Base-by-base conservation (phyloP, 2,888 invertebrate species). In the Gastrophysa polygoni region DNA sequence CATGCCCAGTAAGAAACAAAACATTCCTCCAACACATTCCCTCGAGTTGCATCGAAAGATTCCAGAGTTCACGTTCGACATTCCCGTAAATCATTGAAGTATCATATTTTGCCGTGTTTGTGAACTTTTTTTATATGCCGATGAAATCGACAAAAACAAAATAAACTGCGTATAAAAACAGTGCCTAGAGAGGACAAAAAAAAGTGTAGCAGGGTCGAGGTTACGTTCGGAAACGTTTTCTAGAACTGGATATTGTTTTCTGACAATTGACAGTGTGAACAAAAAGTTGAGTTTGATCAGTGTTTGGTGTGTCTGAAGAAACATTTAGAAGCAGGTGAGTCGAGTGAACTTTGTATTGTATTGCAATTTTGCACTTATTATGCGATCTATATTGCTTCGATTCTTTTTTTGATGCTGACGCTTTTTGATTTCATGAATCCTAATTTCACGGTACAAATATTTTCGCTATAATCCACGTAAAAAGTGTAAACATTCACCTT, bases 1-100 rank as follows among this genome's bases (percentile, higher is more conserved):
- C 47, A 28, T 61, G 34, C 14, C 49, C 24, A 21, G 54, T 14
- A 46, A 58, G 17, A 55, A 66, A 55, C 54, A 55, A 57, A 56
- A 44, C 43, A 56, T 57, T 55, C 57, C 54, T 29, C 43, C 24
- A 44, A 17, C 58, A 54, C 50, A 49, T 49, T 55, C 3, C 14
- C 38, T 38, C 2, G n/a, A n/a, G 32, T 32, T 32, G 6, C 2
- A 5, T 32, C 7, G 38, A 7, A 38, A 38, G 14, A 3, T 38
- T 38, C 14, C 32, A 32, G 11, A 32, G 11, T 32, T 5, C 4
- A 32, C 32, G 10, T 14, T 0, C 2, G 43, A 1, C 2, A 54
- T 54, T 54, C 43, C 54, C 20, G 24, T 16, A 14, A 43, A 43
- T 52, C n/a, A n/a, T n/a, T n/a, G n/a, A n/a, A n/a, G n/a, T n/a